Evolutionary conservation across 1,140 invertebrate genomes (phyloP).

Genomic region (Contarinia nasturtii): DNA sequence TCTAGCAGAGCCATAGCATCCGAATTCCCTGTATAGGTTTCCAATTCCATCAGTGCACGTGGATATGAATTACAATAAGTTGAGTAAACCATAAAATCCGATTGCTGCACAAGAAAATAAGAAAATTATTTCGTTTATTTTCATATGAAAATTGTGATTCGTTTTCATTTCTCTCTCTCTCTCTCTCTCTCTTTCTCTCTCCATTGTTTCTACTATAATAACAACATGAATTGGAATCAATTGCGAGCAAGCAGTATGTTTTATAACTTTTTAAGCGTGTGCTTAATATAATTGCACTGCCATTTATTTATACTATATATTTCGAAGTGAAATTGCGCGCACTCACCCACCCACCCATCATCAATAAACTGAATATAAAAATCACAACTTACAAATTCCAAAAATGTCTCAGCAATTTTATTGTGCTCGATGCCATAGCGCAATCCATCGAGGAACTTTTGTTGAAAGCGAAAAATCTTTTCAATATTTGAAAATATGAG

Average conservation of each 20-base stretch:
- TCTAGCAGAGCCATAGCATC: constrained; percentile 19
- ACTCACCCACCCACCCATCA: too few relatives aligned
- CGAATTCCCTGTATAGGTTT: constrained; percentile 19
- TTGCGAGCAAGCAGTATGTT: background rate
- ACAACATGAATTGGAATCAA: too few relatives aligned
- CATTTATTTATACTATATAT: background rate
- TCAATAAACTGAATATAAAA: background rate
- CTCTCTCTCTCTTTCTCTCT: too few relatives aligned
- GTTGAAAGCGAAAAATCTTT: constrained; percentile 19
- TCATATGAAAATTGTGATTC: too few relatives aligned
- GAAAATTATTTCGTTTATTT: too few relatives aligned
- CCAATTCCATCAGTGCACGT: constrained; percentile 20
- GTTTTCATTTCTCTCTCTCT: too few relatives aligned
- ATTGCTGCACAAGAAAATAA: constrained; percentile 28
- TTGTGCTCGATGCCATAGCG: constrained; percentile 18
- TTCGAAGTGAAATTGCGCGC: background rate
- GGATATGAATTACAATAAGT: constrained; percentile 87
- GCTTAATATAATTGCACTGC: background rate
- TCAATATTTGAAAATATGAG: constrained; percentile 22
- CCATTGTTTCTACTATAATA: too few relatives aligned
- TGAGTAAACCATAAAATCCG: constrained; percentile 67
- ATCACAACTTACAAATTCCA: constrained; percentile 15
- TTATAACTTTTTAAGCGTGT: background rate
- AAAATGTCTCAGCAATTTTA: constrained; percentile 21
- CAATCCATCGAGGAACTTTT: constrained; percentile 16